Conservation (phyloP, 2,888 invertebrate species). For the Carcina quercana region DNA sequence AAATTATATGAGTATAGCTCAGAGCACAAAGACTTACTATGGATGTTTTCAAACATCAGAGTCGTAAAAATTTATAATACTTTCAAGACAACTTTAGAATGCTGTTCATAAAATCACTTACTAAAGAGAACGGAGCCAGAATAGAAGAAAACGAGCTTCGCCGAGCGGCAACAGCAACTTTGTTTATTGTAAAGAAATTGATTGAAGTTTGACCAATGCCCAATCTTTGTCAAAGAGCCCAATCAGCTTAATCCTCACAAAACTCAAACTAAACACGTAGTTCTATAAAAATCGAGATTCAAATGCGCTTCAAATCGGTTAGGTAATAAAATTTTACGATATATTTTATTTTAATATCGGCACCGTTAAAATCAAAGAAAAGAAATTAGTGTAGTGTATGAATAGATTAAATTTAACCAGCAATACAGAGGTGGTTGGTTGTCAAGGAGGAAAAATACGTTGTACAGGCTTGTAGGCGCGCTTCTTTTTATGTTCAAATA, state of each 20-base stretch:
- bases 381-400: conserved; percentile 6
- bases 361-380: conserved; percentile 39
- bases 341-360: conserved; percentile 42
- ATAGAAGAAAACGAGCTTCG: neutral
- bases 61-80: conserved; percentile 59
- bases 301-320: conserved; percentile 25
- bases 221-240: conserved; percentile 33
- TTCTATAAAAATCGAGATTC: conserved; percentile 10
- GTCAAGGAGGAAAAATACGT: too few relatives aligned
- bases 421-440: conserved; percentile 33
- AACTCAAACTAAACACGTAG: conserved; percentile 38
- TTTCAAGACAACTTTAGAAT: conserved; percentile 28
- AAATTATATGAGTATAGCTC: conserved; percentile 49
- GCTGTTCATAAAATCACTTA: conserved; percentile 6
- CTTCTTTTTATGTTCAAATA: too few relatives aligned
- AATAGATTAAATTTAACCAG: conserved; percentile 37
- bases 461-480: too few relatives aligned
- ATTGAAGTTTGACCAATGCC: conserved; percentile 25
- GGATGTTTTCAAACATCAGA: conserved; percentile 56
- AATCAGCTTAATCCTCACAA: conserved; percentile 41
- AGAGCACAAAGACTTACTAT: conserved; percentile 51
- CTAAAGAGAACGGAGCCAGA: neutral
- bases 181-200: conserved; percentile 20
- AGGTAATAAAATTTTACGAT: conserved; percentile 49
- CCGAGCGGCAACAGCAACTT: conserved; percentile 15